Conservation (phyloP, 2,797 vertebrate genomes). For the Meda fulgida region DNA sequence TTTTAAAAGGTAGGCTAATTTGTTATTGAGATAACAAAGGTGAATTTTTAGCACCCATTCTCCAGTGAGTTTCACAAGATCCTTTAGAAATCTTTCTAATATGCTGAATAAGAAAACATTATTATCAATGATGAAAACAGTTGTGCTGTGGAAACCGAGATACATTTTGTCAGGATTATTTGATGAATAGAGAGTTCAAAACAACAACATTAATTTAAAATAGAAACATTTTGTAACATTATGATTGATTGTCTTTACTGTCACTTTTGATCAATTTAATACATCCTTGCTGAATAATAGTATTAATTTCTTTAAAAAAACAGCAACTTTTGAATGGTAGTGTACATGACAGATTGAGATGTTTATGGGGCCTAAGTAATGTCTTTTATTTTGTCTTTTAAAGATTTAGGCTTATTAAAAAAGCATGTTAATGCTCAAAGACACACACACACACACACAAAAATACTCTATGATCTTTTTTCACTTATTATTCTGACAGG, state of each 20-base stretch:
- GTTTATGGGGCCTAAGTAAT: neutral
- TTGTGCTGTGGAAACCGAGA: neutral
- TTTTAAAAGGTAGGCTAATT: neutral
- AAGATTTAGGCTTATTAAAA: too few relatives aligned
- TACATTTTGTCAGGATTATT: neutral
- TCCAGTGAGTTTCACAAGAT: neutral
- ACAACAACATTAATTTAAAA: neutral
- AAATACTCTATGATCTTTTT: neutral
- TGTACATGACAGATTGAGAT: neutral
- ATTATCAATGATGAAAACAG: neutral
- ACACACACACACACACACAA: neutral
- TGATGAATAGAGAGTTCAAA: neutral
- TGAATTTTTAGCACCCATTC: neutral
- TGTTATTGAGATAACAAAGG: neutral
- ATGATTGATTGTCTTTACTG: neutral
- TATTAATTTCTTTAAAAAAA: neutral
- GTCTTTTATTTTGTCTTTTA: neutral
- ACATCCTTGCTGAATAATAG: neutral
- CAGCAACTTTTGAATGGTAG: neutral
- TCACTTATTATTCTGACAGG: conserved; percentile 16
- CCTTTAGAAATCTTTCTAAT: neutral
- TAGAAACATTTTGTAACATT: neutral
- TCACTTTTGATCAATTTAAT: neutral
- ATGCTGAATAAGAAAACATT: neutral
- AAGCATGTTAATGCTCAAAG: neutral